Evolutionary conservation across 2,797 vertebrate species (phyloP).

Genomic region (Sebastes miniatus): DNA sequence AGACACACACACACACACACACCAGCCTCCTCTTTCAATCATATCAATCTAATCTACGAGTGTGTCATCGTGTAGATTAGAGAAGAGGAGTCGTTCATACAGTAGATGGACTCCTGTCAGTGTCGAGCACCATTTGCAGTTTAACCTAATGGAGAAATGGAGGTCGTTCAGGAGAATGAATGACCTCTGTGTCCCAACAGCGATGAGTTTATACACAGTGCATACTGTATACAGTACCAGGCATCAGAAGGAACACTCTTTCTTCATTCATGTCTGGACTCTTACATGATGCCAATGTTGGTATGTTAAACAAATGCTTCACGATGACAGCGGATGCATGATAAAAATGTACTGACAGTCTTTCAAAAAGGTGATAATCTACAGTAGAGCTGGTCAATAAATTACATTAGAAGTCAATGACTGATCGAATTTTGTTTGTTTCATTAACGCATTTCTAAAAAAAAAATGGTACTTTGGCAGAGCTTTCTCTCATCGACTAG

Average conservation of each 20-base stretch:
- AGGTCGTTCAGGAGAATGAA: conserved; percentile 36
- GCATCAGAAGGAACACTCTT: neutral
- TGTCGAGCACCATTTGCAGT: conserved; percentile 11
- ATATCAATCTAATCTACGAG: conserved; percentile 37
- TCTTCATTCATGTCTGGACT: neutral
- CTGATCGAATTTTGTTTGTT: neutral
- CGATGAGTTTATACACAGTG: neutral
- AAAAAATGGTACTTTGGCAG: neutral
- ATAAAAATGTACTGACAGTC: neutral
- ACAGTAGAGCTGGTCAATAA: neutral
- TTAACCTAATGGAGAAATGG: conserved; percentile 29
- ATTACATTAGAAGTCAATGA: neutral
- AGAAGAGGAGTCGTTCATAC: conserved; percentile 22
- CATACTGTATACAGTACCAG: neutral
- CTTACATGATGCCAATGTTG: neutral
- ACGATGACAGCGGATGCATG: neutral
- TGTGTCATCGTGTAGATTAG: conserved; percentile 59
- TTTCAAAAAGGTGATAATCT: neutral
- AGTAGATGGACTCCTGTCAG: conserved; percentile 42
- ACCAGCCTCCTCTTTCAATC: conserved; percentile 18
- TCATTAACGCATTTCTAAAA: no score
- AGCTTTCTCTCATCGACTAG: neutral
- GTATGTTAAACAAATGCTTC: neutral
- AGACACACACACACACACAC: neutral
- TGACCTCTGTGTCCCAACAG: conserved; percentile 13